Base-by-base conservation (phyloP, 1,140 invertebrate species). In the Drosophila persimilis region DNA sequence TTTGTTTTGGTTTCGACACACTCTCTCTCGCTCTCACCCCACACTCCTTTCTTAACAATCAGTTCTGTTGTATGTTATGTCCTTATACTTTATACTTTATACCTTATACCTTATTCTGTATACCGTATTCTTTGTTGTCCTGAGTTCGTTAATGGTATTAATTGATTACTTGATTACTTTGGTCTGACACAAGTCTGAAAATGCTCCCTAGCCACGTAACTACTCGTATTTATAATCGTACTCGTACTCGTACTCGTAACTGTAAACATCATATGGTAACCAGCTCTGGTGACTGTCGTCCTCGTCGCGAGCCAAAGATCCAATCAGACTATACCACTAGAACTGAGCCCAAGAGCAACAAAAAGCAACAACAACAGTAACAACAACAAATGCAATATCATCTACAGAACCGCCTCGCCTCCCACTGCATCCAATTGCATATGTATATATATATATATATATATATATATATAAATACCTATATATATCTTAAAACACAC, bases 101-200 rank as follows among this genome's bases (percentile, higher is more conserved):
- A 5, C 9, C 24, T 22, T 61, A 20, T 53, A 8, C 46, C 59
- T 70, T 17, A 50, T 72, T 73, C 64, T 55, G 39, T 75, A 57
- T 67, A 48, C 11, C 22, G 8, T 52, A 56, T 62, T 62, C 26
- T 56, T 57, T 69, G 60, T 57, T 84, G 66, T 84, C 76, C 73
- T 85, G 51, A 75, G 55, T 83, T 83, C 55, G 56, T 71, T 71
- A 44, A 69, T 9, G 45, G 56, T 70, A 41, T 69, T 67, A 67
- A 35, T 80, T 2, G 1, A 20, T 20, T 20, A 20, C 20, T 20
- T 20, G 20, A 20, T 54, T 53, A 54, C 63, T 77, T 85, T 85
- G 80, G 77, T 81, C 77, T 88, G 83, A 86, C 20, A 86, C 65
- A 85, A 77, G 81, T 85, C 80, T 80, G 80, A 78, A 39, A 79